Percentiles rank a stretch among this genome's conserved stretches.
Conservation (phyloP, 2,113 vertebrate genomes). For the Clarias gariepinus region DNA sequence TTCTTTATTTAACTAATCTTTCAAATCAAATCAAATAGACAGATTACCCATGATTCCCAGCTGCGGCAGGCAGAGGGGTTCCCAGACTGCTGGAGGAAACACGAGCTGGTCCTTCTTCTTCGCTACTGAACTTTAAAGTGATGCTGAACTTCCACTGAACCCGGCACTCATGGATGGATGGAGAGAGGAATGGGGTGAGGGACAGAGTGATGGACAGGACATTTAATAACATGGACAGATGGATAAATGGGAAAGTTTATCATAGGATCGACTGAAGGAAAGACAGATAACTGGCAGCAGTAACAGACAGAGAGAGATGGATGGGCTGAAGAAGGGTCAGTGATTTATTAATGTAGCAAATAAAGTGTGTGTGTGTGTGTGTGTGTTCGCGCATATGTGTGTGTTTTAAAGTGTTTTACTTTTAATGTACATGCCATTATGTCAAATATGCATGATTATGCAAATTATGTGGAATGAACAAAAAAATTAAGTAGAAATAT, state of each 20-base stretch:
- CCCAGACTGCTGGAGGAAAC: not conserved
- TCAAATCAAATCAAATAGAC: no score
- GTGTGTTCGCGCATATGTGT: not conserved
- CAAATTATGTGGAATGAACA: no score
- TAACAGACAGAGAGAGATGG: not conserved
- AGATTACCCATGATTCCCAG: no score
- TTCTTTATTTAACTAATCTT: no score
- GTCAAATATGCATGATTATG: no score
- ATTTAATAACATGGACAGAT: conserved; percentile 2
- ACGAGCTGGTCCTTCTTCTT: not conserved
- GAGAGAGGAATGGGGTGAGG: not conserved
- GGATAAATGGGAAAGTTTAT: not conserved
- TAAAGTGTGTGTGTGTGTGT: not conserved
- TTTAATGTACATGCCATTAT: no score
- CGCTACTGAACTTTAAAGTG: not conserved
- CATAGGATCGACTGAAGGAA: not conserved
- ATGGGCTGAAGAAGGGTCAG: not conserved
- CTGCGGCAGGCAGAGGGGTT: no score
- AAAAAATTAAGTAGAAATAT: no score
- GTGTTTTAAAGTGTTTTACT: conserved; percentile 65
- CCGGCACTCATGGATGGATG: not conserved
- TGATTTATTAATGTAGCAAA: not conserved
- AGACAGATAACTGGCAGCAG: not conserved
- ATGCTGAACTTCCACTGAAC: not conserved
- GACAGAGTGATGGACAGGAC: not conserved